Evolutionary conservation across 2,113 vertebrate genomes (phyloP), one percentile per base, ranked within the genome.

Genomic region (Lagopus muta): DNA sequence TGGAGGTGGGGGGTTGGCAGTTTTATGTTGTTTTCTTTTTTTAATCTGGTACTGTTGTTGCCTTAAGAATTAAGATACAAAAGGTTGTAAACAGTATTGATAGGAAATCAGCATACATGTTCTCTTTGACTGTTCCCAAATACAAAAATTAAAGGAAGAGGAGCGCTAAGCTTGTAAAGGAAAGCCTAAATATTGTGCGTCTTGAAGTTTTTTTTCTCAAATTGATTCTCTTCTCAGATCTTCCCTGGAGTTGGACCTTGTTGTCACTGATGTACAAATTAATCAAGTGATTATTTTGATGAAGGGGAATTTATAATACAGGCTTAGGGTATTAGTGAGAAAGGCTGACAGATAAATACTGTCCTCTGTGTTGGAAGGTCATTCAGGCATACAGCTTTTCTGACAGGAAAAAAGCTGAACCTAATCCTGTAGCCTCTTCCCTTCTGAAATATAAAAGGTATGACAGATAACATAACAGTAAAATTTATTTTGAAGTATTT

Each of bases 291-390:
- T 97, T 95, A 89, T 89, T 94, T 88, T 80, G 25, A 15, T 86
- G 72, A 85, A 89, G 76, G 50, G 76, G 67, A 96, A 72, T 94
- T 94, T 86, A 69, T 95, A 94, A 86, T 95, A 90, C 79, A 90
- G 91, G 93, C 89, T 95, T 92, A 95, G 61, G 27, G 93, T 92
- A 96, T 97, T 96, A 94, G 61, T 16, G 91, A 81, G 78, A 89
- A 77, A 67, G 85, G 34, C 65, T 75, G 82, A 40, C 82, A 86
- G 89, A 96, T 95, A 88, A 94, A 57, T 70, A 75, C 55, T 89
- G 73, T 95, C 94, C 94, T 95, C 87, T 91, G 57, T 88, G 32
- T 75, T 91, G 89, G 91, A 94, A 97, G 95, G 91, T 96, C 96
- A 95, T 11, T 91, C 75, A 36, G 57, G 24, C 89, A 89, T 57